phyloP scores from a whole-genome alignment of 2,888 invertebrate genomes.

The Oscheius sp. region DNA sequence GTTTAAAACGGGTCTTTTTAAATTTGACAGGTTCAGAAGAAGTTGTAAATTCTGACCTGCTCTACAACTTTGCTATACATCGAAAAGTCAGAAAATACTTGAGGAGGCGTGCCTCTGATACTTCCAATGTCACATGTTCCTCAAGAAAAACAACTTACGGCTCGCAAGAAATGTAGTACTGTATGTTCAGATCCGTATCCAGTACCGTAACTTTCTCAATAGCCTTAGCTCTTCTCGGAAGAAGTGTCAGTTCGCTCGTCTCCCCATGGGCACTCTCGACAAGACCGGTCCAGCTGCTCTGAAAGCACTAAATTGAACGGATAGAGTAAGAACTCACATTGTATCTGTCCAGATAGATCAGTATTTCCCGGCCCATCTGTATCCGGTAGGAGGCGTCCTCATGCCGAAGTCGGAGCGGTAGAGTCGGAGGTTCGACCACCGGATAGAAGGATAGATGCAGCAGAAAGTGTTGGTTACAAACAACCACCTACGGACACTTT shows the following conservation, averaged over 20 bases:
- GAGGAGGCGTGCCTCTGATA: too few species aligned
- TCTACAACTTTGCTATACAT: too few species aligned
- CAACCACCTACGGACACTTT: not conserved
- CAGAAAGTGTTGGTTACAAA: conserved; percentile 6
- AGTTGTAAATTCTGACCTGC: too few species aligned
- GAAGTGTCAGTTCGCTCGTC: not conserved
- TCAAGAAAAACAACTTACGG: not conserved
- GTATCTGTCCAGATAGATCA: conserved; percentile 9
- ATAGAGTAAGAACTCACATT: not conserved
- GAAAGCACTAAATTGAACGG: not conserved
- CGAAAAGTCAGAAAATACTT: too few species aligned
- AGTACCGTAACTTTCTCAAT: not conserved
- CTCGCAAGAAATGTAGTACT: conserved; percentile 10
- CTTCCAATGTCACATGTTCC: too few species aligned
- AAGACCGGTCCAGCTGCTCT: not conserved
- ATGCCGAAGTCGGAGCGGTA: conserved; percentile 8
- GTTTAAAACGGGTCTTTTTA: too few species aligned
- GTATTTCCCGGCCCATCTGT: not conserved
- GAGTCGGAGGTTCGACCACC: not conserved
- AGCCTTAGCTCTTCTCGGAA: not conserved
- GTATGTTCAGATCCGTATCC: not conserved
- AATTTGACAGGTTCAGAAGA: too few species aligned
- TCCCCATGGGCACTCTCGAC: conserved; percentile 14
- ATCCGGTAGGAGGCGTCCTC: not conserved
- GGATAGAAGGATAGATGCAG: not conserved